Percentiles rank a stretch among this genome's conserved stretches.
Conservation (phyloP, 2,797 vertebrate genomes). For the Rhinatrema bivittatum region DNA sequence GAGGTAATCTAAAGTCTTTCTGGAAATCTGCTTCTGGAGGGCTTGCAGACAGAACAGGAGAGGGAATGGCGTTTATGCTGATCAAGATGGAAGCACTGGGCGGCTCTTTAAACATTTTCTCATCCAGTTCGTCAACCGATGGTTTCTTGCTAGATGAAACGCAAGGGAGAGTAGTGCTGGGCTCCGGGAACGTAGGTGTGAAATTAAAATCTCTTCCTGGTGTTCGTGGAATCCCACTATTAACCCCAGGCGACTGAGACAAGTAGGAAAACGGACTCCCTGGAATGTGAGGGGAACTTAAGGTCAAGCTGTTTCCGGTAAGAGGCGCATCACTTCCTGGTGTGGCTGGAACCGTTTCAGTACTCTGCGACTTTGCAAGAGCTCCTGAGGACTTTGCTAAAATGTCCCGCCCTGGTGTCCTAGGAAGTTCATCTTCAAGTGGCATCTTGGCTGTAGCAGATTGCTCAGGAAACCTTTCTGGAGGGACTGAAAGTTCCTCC, state of each 20-base stretch:
- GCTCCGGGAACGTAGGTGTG: conserved; percentile 87
- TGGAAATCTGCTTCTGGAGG: conserved; percentile 45
- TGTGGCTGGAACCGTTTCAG: conserved; percentile 77
- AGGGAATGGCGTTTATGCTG: conserved; percentile 49
- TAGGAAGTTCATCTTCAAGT: conserved; percentile 81
- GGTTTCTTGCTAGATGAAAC: conserved; percentile 69
- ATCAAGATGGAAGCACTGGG: conserved; percentile 49
- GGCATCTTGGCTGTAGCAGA: conserved; percentile 57
- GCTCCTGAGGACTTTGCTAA: conserved; percentile 59
- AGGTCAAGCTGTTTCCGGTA: conserved; percentile 72
- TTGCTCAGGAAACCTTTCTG: conserved; percentile 54
- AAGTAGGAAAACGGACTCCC: conserved; percentile 93
- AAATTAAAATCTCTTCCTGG: conserved; percentile 93
- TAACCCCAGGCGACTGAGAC: conserved; percentile 82
- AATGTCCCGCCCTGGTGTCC: conserved; percentile 82
- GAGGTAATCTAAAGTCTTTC: conserved; percentile 33
- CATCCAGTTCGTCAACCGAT: conserved; percentile 74
- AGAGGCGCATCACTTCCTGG: conserved; percentile 81
- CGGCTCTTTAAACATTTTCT: conserved; percentile 77
- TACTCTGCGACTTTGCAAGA: conserved; percentile 83
- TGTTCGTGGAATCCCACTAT: conserved; percentile 83
- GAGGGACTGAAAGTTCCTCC: conserved; percentile 56
- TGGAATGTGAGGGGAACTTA: conserved; percentile 83
- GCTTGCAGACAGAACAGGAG: conserved; percentile 41
- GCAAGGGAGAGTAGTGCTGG: conserved; percentile 59